Conservation (phyloP, 2,113 vertebrate species). For the Hypanus sabinus region DNA sequence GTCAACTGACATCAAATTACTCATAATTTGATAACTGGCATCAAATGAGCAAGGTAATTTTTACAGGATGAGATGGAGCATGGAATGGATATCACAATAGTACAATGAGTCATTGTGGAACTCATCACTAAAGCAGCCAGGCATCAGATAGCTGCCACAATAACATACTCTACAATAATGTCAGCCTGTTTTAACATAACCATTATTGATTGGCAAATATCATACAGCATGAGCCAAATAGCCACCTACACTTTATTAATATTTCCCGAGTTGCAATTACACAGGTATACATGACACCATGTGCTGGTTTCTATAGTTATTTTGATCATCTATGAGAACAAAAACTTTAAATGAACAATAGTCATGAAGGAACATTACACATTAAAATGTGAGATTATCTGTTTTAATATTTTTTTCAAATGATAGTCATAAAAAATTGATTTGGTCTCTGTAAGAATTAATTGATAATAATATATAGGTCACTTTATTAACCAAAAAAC, state of each 20-base stretch:
- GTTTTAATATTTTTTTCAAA: background rate
- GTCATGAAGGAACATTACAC: background rate
- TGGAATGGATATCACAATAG: background rate
- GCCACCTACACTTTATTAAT: background rate
- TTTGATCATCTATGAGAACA: background rate
- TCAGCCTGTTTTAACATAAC: background rate
- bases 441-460: background rate
- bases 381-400: background rate
- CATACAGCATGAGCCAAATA: background rate
- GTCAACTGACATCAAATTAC: background rate
- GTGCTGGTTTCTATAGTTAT: background rate
- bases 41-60: background rate
- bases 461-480: background rate
- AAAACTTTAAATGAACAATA: background rate
- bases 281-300: background rate
- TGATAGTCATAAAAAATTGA: background rate
- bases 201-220: background rate
- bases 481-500: constrained; percentile 14
- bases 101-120: background rate
- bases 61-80: background rate
- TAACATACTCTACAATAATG: constrained; percentile 11
- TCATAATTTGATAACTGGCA: background rate
- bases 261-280: background rate
- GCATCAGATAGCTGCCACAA: background rate
- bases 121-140: constrained; percentile 16